phyloP scores from a whole-genome alignment of 2,113 vertebrate species.

The Marcusenius ussheri region DNA sequence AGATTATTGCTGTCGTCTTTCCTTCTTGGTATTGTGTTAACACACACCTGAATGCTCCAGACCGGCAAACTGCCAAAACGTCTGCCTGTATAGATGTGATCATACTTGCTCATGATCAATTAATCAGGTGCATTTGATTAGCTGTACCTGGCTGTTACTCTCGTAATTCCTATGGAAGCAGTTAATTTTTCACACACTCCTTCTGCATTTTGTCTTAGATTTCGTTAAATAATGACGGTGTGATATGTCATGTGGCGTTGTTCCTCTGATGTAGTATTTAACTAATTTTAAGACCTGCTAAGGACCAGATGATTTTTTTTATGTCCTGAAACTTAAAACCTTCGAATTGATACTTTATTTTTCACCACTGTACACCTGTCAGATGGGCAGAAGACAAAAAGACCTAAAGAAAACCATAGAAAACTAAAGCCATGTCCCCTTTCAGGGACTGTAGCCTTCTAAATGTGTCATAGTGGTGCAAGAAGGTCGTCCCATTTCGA shows the following conservation, averaged over 20 bases:
- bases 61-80: background rate
- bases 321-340: background rate
- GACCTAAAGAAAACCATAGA: background rate
- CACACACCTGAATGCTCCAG: background rate
- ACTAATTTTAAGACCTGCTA: background rate
- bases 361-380: background rate
- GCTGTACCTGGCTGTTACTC: background rate
- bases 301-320: background rate
- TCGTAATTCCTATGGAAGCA: background rate
- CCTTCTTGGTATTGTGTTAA: background rate
- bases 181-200: background rate
- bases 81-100: background rate
- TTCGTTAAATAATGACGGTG: background rate
- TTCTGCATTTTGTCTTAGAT: background rate
- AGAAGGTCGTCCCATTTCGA: background rate
- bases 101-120: background rate
- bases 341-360: background rate
- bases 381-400: background rate
- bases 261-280: background rate
- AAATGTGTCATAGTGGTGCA: background rate
- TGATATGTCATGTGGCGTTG: background rate
- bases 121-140: background rate
- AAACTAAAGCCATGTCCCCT: background rate
- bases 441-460: background rate
- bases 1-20: background rate